Conservation (phyloP, 2,113 vertebrate genomes). For the Nannospalax galili region DNA sequence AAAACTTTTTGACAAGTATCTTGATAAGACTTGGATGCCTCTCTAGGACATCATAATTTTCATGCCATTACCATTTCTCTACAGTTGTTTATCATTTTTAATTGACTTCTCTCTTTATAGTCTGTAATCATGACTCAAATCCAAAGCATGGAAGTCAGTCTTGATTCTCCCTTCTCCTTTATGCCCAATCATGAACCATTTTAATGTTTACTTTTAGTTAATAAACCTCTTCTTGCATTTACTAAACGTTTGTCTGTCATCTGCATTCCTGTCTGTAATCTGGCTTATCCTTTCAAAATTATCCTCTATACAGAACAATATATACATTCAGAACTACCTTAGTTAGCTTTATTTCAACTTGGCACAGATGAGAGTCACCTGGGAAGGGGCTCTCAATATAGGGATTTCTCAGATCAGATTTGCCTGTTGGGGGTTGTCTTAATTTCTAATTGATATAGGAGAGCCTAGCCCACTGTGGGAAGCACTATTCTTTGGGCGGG, state of each 20-base stretch:
- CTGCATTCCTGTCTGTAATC: neutral
- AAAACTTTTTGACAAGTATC: neutral
- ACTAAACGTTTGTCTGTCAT: neutral
- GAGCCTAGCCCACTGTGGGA: neutral
- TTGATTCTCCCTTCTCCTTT: neutral
- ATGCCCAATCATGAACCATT: neutral
- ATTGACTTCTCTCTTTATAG: neutral
- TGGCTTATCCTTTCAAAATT: neutral
- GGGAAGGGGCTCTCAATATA: too few species aligned
- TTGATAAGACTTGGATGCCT: neutral
- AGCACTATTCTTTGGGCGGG: neutral
- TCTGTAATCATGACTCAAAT: neutral
- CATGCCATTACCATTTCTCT: neutral
- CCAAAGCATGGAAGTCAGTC: neutral
- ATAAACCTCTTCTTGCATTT: neutral
- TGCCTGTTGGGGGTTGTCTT: neutral
- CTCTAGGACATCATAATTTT: neutral
- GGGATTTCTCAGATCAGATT: neutral
- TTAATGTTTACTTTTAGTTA: neutral
- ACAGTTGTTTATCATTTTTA: neutral
- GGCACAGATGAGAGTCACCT: neutral
- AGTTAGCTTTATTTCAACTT: neutral
- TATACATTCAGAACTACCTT: neutral
- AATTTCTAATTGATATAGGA: neutral
- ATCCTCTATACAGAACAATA: neutral